Evolutionary conservation across 2,888 invertebrate genomes (phyloP).

Genomic region (Drosophila setosimentum): DNA sequence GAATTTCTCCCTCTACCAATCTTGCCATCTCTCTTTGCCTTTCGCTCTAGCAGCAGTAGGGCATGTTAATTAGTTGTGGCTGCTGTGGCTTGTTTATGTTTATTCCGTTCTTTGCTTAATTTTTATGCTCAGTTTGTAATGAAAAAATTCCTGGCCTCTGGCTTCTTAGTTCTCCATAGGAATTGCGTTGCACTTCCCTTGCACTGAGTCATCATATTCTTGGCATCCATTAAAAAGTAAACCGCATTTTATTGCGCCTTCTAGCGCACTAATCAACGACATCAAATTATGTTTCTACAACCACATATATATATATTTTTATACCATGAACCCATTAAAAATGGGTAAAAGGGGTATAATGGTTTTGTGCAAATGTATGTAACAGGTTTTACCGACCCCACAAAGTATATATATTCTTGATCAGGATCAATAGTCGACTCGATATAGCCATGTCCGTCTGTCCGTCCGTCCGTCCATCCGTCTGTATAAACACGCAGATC

Average conservation of each 20-base stretch:
- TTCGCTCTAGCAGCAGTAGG: neutral
- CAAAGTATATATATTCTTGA: too few relatives aligned
- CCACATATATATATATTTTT: neutral
- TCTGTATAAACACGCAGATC: too few relatives aligned
- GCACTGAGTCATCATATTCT: slow-evolving; percentile 27
- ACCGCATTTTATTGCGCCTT: slow-evolving; percentile 47
- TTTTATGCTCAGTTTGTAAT: slow-evolving; percentile 51
- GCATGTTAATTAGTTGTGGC: slow-evolving; percentile 59
- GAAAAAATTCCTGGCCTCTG: slow-evolving; percentile 42
- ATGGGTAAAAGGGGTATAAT: too few relatives aligned
- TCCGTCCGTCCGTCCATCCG: too few relatives aligned
- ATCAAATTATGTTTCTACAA: slow-evolving; percentile 46
- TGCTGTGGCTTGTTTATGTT: slow-evolving; percentile 35
- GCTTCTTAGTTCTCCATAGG: neutral
- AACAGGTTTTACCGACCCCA: too few relatives aligned
- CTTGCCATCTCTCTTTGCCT: neutral
- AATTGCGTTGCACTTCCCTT: slow-evolving; percentile 4
- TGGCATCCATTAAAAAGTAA: slow-evolving; percentile 38
- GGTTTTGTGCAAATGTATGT: too few relatives aligned
- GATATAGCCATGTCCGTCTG: too few relatives aligned
- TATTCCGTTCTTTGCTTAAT: slow-evolving; percentile 35
- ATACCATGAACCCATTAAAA: too few relatives aligned
- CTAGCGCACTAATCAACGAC: slow-evolving; percentile 43
- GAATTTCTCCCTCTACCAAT: neutral
- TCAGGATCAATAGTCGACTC: too few relatives aligned